These are phyloP conservation scores for Gallinago stenura DNA, from an alignment of 2,797 vertebrate species.

Conservation along the genomic window DNA sequence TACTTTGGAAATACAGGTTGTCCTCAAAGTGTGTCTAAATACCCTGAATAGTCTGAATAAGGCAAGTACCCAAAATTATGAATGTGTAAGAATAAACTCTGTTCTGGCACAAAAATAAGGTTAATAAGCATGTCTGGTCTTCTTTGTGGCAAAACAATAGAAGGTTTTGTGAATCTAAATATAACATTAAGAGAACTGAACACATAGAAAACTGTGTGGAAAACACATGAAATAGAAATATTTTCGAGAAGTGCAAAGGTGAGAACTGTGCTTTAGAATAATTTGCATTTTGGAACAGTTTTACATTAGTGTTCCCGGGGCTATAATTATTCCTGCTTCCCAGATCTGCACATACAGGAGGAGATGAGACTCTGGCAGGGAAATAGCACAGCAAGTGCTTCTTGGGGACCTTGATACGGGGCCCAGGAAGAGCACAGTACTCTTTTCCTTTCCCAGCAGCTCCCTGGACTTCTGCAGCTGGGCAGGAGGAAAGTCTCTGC, in stretches of 20 bases:
- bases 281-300: neutral
- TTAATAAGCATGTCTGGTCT: neutral
- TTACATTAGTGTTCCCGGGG: neutral
- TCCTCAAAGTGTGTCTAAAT: neutral
- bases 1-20: neutral
- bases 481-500: neutral
- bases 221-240: neutral
- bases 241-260: neutral
- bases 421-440: neutral
- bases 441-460: neutral
- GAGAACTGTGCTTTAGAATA: neutral
- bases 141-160: neutral
- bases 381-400: neutral
- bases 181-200: neutral
- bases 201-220: neutral
- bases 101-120: neutral
- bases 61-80: neutral
- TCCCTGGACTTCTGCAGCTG: neutral
- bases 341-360: neutral
- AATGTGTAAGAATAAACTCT: neutral
- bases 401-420: rapidly evolving
- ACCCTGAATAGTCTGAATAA: neutral
- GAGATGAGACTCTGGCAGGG: neutral
- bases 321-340: neutral
- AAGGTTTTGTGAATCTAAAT: neutral